Evolutionary conservation across 2,888 invertebrate species (phyloP), one percentile per base, ranked within the genome.

Genomic region (Xylota sylvarum): DNA sequence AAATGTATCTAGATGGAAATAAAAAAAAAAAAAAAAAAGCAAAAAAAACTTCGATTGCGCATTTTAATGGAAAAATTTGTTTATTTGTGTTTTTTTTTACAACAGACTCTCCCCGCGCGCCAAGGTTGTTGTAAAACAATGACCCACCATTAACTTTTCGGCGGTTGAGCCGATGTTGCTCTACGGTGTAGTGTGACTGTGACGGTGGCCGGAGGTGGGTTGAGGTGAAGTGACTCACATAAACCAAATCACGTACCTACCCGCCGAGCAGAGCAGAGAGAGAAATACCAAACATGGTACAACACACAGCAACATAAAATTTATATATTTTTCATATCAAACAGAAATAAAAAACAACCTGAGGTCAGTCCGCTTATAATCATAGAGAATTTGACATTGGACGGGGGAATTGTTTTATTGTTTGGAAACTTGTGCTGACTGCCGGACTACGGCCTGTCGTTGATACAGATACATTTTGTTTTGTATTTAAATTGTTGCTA

Each of bases 91-190:
- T 46, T 46, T 17, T 52, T 23, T 52, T 55, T 43, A 17, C 12
- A 19, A 30, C 43, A 67, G 19, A 35, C 52, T 55, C 52, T 55
- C 72, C 55, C 72, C 79, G 37, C 58, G 50, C 58, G 37, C 69
- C 67, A 79, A 79, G 79, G 79, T 56, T 79, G 72, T 52, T 69
- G 67, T 17, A 64, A 72, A 56, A 79, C 79, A 79, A 72, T 72
- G 72, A 64, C 70, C 64, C 64, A 64, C 32, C 70, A 52, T 40
- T 64, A 72, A 50, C 37, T 77, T 77, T 77, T 77, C 40, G 70
- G 58, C 43, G 35, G 52, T 43, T 14, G 43, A 43, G 48, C 62
- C 46, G 46, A 55, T 37, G 65, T 32, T 64, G 37, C 50, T 50
- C 40, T 4, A 43, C 9, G 4, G 67, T 27, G 5, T 14, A 2